Evolutionary conservation across 2,888 invertebrate species (phyloP), one percentile per base, ranked within the genome.

Genomic region (Drosophila sordidula): DNA sequence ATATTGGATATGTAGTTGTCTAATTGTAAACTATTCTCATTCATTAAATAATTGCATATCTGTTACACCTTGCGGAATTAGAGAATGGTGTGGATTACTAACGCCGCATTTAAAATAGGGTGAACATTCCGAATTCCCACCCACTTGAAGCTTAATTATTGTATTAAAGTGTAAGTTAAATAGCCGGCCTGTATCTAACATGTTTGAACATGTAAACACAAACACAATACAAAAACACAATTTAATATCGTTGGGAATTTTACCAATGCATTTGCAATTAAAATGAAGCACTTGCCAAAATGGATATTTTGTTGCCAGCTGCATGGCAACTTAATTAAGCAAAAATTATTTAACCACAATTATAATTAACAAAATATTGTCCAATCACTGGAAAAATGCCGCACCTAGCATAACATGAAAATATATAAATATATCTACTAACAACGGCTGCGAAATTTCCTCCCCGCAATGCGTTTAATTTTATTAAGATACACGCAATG

Each of bases 301-400:
- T 11, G 25, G 34, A 29, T 32, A 34, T 45, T 44, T 18, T 26
- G 12, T 6, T n/a, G 26, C 25, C 25, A 32, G 47, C 67, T 58
- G 41, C 29, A 72, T 51, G 44, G 12, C 63, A 71, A 69, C 67
- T 71, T 75, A 81, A 87, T 81, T 70, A 75, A 47, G 51, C 64
- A 42, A 70, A 65, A 63, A 67, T 75, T 70, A 72, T 70, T 70
- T 68, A 39, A 38, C 71, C 72, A 66, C 68, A 75, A 64, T 75
- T 66, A 64, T 72, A 87, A 85, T 72, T 71, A 75, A 58, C 59
- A 69, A 57, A 63, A 76, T 58, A 46, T 57, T 45, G 49, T 45
- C 42, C 45, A 44, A 36, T 22, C 14, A 26, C 36, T 16, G 42
- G 18, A 45, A 49, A 56, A 14, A 12, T 26, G 14, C 4, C 26